These are phyloP conservation scores for Ornithoptera priamus DNA, from an alignment of 2,888 invertebrate species.

Conservation along the genomic window DNA sequence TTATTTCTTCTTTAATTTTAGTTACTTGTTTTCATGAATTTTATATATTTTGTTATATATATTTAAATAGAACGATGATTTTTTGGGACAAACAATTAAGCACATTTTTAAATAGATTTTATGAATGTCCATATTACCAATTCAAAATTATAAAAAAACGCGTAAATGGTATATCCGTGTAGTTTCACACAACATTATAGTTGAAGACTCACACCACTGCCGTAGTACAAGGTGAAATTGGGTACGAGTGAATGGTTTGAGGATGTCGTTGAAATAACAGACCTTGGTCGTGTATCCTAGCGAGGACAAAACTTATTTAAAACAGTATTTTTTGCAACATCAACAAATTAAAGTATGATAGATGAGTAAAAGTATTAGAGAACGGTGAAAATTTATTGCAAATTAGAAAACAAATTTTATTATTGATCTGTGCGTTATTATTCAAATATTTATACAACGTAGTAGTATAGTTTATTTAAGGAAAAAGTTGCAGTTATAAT, in stretches of 20 bases:
- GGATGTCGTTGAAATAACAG: conserved; percentile 25
- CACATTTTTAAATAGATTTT: too few relatives aligned
- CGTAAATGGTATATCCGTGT: background rate
- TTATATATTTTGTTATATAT: too few relatives aligned
- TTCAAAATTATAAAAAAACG: background rate
- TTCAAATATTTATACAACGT: too few relatives aligned
- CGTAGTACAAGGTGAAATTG: conserved; percentile 71
- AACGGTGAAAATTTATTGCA: background rate
- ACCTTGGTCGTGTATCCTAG: conserved; percentile 26
- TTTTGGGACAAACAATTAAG: too few relatives aligned
- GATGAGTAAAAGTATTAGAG: background rate
- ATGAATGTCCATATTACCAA: too few relatives aligned
- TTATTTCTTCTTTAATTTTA: too few relatives aligned
- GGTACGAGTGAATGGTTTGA: conserved; percentile 63
- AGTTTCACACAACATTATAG: conserved; percentile 9
- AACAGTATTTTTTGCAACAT: conserved; percentile 12
- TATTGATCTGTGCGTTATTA: too few relatives aligned
- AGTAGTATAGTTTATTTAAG: too few relatives aligned
- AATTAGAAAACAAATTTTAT: too few relatives aligned
- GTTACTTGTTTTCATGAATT: too few relatives aligned
- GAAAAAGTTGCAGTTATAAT: too few relatives aligned
- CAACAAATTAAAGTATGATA: background rate
- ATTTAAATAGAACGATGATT: too few relatives aligned
- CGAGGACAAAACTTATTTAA: conserved; percentile 19
- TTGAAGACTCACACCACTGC: conserved; percentile 33